phyloP scores from a whole-genome alignment of 2,888 invertebrate genomes.

The Netelia fuscicornis region DNA sequence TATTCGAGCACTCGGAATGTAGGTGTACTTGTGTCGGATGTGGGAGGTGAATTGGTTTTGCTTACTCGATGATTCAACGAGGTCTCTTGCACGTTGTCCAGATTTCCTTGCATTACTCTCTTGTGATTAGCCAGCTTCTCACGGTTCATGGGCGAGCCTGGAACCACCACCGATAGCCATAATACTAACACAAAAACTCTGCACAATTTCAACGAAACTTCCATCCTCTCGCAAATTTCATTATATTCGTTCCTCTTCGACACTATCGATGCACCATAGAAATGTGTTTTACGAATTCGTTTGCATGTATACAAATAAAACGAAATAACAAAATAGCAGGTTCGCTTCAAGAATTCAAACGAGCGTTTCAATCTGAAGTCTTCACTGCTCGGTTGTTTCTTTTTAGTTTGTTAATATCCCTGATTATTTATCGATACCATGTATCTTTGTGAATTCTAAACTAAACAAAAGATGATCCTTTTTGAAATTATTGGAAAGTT shows the following conservation, averaged over 20 bases:
- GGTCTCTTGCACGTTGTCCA: constrained; percentile 91
- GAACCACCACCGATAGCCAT: constrained; percentile 77
- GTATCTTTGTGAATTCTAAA: background rate
- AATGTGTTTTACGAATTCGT: too few relatives aligned
- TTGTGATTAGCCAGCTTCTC: constrained; percentile 92
- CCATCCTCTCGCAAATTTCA: background rate
- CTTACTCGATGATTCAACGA: constrained; percentile 91
- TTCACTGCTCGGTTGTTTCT: background rate
- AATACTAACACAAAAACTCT: constrained; percentile 38
- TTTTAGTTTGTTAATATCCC: background rate
- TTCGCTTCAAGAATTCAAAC: background rate
- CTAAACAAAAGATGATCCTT: background rate
- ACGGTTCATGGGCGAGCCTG: constrained; percentile 93
- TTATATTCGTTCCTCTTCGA: too few relatives aligned
- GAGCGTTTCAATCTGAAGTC: too few relatives aligned
- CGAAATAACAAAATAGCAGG: background rate
- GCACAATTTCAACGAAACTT: background rate
- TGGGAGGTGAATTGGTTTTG: constrained; percentile 83
- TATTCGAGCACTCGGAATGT: constrained; percentile 83
- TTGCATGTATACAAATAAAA: too few relatives aligned
- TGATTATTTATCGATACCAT: background rate
- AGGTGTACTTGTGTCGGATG: constrained; percentile 81
- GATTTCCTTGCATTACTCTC: constrained; percentile 88
- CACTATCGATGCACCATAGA: too few relatives aligned
- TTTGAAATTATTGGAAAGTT: background rate